Base-by-base conservation (phyloP, 2,888 invertebrate genomes). In the Lucinisca nassula region DNA sequence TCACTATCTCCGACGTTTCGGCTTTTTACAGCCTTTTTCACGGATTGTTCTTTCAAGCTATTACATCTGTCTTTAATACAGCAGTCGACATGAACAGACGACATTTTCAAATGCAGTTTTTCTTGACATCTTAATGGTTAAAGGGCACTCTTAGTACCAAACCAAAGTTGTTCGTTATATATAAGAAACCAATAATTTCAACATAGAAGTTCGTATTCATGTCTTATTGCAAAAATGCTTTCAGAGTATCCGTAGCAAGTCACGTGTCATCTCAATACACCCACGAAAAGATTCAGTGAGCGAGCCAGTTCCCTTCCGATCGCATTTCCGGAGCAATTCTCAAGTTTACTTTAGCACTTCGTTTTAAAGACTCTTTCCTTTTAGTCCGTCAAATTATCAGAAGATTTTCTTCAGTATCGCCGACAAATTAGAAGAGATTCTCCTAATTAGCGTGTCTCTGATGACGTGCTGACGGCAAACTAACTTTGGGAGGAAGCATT, bases 331-430 rank as follows among this genome's bases (percentile, higher is more conserved):
- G 79, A 79, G 79, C 70, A 45, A 79, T 79, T 79, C 79, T 70
- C 17, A 40, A 79, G 79, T 79, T 79, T 79, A 79, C 79, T 79
- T 79, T 79, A 70, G 79, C 70, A 79, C 70, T 79, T 72, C 79
- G 45, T 58, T 70, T 70, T 70, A 79, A 79, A 70, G 70, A 45
- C 58, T 49, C 51, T 70, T 79, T 79, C 79, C 79, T 79, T 79
- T 79, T 79, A 79, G 79, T 70, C 70, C 45, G 79, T 40, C 79
- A 49, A 38, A 70, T 79, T 79, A 70, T 45, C 12, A 37, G n/a
- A 27, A 45, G 8, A 70, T 79, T 61, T 79, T 79, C 32, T 35
- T n/a, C 27, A 10, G 79, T 49, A 79, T 79, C 79, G 49, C 27
- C 49, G 79, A 72, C 79, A 79, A 79, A 79, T 79, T 79, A 32